These are phyloP conservation scores for Diarsia dahlii DNA, from an alignment of 2,888 invertebrate genomes.

Conservation along the genomic window DNA sequence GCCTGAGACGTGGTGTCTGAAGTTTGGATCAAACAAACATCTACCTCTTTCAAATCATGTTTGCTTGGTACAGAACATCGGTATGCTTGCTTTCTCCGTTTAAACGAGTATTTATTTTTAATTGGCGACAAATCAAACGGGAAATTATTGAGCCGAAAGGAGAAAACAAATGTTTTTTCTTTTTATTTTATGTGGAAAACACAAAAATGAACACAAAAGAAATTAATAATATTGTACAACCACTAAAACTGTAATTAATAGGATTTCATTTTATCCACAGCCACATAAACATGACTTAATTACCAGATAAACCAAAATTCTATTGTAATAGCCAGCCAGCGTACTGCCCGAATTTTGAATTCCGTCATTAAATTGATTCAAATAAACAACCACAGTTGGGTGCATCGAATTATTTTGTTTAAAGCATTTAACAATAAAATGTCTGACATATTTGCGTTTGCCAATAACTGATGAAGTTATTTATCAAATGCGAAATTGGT, in stretches of 20 bases:
- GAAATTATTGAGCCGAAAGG: not conserved
- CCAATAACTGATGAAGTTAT: slow-evolving; percentile 51
- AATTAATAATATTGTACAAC: not conserved
- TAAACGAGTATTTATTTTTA: slow-evolving; percentile 2
- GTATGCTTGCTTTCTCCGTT: not conserved
- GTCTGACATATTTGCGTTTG: slow-evolving; percentile 42
- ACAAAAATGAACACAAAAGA: too few species aligned
- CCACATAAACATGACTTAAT: slow-evolving; percentile 26
- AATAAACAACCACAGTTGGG: slow-evolving; percentile 33
- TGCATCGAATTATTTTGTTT: slow-evolving; percentile 41
- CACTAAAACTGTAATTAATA: slow-evolving; percentile 6
- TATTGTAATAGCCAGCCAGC: slow-evolving; percentile 28
- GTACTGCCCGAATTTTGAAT: slow-evolving; percentile 26
- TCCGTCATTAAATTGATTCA: slow-evolving; percentile 26
- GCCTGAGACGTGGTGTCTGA: slow-evolving; percentile 7
- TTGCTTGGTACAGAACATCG: not conserved
- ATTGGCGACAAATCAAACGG: not conserved
- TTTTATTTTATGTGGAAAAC: not conserved
- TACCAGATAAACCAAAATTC: slow-evolving; percentile 20
- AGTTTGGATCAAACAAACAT: slow-evolving; percentile 20
- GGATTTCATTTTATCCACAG: not conserved
- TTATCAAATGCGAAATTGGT: slow-evolving; percentile 54
- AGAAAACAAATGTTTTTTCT: not conserved
- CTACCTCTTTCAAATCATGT: slow-evolving; percentile 20
- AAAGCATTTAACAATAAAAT: slow-evolving; percentile 38